These are phyloP conservation scores for Mormyrus iriodes DNA, from an alignment of 2,113 vertebrate genomes.

Conservation along the genomic window DNA sequence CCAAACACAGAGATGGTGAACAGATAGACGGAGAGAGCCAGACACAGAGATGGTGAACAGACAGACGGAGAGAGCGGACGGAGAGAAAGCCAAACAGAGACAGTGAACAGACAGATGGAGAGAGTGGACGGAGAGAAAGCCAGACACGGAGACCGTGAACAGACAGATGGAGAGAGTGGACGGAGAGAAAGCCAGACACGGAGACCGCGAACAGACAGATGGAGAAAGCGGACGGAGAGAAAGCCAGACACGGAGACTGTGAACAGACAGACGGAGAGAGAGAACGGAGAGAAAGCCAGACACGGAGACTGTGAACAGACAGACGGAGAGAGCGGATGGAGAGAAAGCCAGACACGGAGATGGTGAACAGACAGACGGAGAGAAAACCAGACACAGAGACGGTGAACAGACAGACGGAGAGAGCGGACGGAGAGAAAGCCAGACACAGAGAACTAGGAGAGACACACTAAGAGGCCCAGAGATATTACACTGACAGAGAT, in stretches of 20 bases:
- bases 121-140: background rate
- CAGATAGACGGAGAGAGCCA: too few species aligned
- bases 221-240: background rate
- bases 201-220: background rate
- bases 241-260: background rate
- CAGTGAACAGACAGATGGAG: background rate
- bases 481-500: too few species aligned
- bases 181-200: background rate
- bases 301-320: background rate
- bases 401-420: background rate
- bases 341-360: background rate
- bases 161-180: background rate
- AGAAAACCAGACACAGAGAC: background rate
- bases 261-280: background rate
- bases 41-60: background rate
- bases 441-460: background rate
- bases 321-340: background rate
- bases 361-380: background rate
- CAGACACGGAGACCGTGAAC: background rate
- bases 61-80: background rate
- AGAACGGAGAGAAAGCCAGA: background rate
- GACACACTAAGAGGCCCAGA: too few species aligned
- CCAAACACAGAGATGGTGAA: background rate
- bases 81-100: background rate
- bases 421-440: background rate